Evolutionary conservation across 2,797 vertebrate genomes (phyloP), one percentile per base, ranked within the genome.

Genomic region (Galagoides demidoff): DNA sequence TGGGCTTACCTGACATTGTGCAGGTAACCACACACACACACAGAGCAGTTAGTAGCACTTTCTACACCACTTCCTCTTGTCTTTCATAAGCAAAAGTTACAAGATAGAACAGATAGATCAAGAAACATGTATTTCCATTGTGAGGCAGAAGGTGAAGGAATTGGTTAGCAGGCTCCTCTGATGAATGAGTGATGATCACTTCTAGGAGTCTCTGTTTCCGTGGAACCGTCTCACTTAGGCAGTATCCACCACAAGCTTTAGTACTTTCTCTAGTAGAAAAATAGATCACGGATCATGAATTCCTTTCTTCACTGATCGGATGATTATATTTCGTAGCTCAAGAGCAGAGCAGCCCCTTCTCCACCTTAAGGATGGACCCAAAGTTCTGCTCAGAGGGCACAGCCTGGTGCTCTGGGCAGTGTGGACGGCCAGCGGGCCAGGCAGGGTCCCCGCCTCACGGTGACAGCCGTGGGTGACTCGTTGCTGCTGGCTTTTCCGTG

Each of bases 241-340:
- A 6, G 14, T 52, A 17, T 61, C 61, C 29, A 61, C 25, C 12
- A 39, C 16, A 9, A 3, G 27, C 16, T 57, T 63, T 61, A 39
- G 63, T 57, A 76, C 19, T 85, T 95, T 81, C 12, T 84, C 29
- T 57, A 71, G 37, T 81, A 87, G 39, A 85, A 64, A 85, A 76
- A 49, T 27, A 52, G 27, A 55, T 68, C 52, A 43, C 49, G 7
- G 31, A 59, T 68, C 52, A 55, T 49, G 9, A 52, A 55, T 79
- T 78, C 55, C 37, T 43, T 89, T 74, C 39, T 82, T 84, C 37
- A 66, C 92, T 90, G 19, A 88, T 94, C 20, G 25, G 20, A 61
- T 76, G 37, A 73, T 74, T 71, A 2, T 22, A 76, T 71, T 45
- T 37, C n/a, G 23, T 45, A 68, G 37, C 29, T 66, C 25, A 31